Conservation (phyloP, 2,113 vertebrate genomes). For the Gobius niger region DNA sequence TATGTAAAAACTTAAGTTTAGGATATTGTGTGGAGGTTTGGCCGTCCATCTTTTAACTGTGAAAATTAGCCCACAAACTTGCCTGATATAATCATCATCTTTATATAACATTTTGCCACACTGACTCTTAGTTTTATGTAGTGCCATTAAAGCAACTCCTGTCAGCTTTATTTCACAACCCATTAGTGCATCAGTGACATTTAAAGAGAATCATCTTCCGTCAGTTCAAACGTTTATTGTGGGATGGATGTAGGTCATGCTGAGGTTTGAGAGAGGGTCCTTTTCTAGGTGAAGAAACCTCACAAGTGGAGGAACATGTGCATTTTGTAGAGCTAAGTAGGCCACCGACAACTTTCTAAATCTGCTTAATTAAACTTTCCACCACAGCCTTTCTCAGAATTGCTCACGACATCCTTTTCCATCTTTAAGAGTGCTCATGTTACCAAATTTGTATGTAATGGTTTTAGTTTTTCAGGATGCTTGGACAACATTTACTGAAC, state of each 20-base stretch:
- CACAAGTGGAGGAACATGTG: background rate
- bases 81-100: too few species aligned
- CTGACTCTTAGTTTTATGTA: too few species aligned
- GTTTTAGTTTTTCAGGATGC: background rate
- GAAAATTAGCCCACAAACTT: too few species aligned
- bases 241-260: background rate
- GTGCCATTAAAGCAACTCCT: too few species aligned
- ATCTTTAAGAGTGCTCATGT: background rate
- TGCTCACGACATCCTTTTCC: background rate
- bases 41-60: too few species aligned
- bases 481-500: background rate
- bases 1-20: too few species aligned
- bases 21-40: too few species aligned
- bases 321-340: background rate
- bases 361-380: background rate
- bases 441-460: background rate
- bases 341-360: background rate
- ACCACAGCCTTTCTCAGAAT: background rate
- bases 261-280: conserved; percentile 1
- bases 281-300: background rate
- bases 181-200: background rate
- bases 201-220: background rate
- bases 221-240: background rate
- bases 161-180: too few species aligned
- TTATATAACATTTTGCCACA: too few species aligned